phyloP scores from a whole-genome alignment of 2,888 invertebrate species.

The Lasius platythorax region DNA sequence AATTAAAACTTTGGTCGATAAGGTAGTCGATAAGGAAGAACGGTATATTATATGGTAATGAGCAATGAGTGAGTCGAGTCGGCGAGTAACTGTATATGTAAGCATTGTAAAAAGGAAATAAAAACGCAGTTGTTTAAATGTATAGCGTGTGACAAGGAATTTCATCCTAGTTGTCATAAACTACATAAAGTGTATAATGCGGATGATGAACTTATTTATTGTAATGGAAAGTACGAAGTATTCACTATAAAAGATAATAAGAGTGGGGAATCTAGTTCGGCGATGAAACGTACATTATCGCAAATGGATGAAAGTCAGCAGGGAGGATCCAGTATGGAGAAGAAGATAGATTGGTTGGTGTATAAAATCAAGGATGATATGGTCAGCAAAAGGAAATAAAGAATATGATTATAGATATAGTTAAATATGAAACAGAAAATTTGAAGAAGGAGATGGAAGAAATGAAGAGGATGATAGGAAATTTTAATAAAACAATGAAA shows the following conservation, averaged over 20 bases:
- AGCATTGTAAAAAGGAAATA: constrained; percentile 1
- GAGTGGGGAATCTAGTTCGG: neutral
- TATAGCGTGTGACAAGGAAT: neutral
- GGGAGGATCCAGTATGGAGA: neutral
- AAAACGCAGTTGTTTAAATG: neutral
- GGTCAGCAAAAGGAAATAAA: constrained; percentile 19
- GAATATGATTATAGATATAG: neutral
- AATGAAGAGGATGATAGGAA: neutral
- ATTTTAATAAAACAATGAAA: neutral
- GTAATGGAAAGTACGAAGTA: neutral
- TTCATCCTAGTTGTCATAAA: constrained; percentile 13
- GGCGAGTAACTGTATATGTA: neutral
- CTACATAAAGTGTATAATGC: constrained; percentile 15
- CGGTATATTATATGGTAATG: neutral
- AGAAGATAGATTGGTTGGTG: constrained; percentile 34
- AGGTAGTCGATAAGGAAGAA: neutral
- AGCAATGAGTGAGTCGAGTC: neutral
- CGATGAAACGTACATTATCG: neutral
- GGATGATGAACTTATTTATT: constrained; percentile 4
- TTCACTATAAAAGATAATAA: constrained; percentile 10
- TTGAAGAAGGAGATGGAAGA: constrained; percentile 17
- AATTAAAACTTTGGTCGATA: neutral
- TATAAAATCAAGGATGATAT: constrained; percentile 22
- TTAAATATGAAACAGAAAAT: neutral
- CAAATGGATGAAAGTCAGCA: neutral